A percentile compares a stretch with the other conserved stretches of the same genome.
Conservation (phyloP, 2,113 vertebrate genomes). For the Albula glossodonta region DNA sequence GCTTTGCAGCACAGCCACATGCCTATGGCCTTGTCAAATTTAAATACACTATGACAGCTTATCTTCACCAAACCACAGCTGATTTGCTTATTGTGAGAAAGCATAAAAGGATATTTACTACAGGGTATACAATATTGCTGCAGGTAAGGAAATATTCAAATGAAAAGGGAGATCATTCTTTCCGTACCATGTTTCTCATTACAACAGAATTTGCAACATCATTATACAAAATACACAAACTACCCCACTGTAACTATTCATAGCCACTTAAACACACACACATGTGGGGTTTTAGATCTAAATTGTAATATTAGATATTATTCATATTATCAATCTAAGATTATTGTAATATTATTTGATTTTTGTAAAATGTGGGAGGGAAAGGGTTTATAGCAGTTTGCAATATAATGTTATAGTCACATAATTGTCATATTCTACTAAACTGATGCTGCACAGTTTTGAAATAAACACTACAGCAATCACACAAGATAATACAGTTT, state of each 20-base stretch:
- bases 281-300: neutral
- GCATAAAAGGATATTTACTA: neutral
- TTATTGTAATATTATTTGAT: too few species aligned
- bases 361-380: too few species aligned
- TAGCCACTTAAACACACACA: neutral
- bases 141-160: neutral
- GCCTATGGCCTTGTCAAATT: neutral
- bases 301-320: too few species aligned
- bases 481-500: too few species aligned
- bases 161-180: neutral
- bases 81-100: neutral
- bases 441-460: too few species aligned
- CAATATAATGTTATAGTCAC: too few species aligned
- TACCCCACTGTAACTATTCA: neutral
- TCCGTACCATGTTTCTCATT: neutral
- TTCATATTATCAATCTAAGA: too few species aligned
- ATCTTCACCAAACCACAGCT: neutral
- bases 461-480: too few species aligned
- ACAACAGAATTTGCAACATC: neutral
- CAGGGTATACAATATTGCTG: neutral
- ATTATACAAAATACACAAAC: neutral
- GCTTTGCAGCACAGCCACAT: neutral
- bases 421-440: too few species aligned
- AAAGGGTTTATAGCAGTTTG: too few species aligned
- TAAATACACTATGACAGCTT: neutral